phyloP scores from a whole-genome alignment of 64 coral and sea anemone species.

The Montipora capricornis region DNA sequence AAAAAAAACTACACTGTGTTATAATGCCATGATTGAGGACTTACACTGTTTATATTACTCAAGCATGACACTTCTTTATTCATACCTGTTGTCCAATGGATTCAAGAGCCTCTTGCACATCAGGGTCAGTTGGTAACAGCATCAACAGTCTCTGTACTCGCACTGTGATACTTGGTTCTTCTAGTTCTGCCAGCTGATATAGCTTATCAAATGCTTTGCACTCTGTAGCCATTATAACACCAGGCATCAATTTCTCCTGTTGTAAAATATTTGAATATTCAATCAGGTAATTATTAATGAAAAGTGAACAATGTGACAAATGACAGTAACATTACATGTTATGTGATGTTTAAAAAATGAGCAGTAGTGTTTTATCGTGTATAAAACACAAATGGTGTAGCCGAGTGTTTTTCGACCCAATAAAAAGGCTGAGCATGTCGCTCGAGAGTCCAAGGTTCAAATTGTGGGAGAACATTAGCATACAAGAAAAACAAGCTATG shows the following conservation, averaged over 20 bases:
- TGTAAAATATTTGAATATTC: not conserved
- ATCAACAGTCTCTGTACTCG: constrained; percentile 89
- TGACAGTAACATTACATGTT: no score
- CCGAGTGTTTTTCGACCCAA: no score
- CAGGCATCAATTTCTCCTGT: constrained; percentile 92
- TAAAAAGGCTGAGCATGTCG: no score
- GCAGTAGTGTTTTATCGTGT: no score
- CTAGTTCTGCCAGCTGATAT: constrained; percentile 88
- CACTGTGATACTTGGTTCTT: constrained; percentile 93
- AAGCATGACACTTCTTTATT: not conserved
- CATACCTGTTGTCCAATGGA: constrained; percentile 86
- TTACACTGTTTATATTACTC: not conserved
- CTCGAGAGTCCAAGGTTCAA: no score
- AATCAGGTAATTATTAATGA: not conserved
- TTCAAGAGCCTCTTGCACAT: constrained; percentile 87
- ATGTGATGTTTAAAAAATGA: no score
- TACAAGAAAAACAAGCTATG: no score
- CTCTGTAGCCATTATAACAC: constrained; percentile 93
- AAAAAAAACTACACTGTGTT: not conserved
- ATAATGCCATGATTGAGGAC: no score
- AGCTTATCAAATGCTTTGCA: constrained; percentile 98
- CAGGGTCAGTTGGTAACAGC: constrained; percentile 94
- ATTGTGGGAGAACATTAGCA: no score
- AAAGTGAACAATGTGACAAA: no score
- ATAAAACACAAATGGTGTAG: no score